phyloP scores from a whole-genome alignment of 2,888 invertebrate genomes.

The Dermolepida albohirtum region DNA sequence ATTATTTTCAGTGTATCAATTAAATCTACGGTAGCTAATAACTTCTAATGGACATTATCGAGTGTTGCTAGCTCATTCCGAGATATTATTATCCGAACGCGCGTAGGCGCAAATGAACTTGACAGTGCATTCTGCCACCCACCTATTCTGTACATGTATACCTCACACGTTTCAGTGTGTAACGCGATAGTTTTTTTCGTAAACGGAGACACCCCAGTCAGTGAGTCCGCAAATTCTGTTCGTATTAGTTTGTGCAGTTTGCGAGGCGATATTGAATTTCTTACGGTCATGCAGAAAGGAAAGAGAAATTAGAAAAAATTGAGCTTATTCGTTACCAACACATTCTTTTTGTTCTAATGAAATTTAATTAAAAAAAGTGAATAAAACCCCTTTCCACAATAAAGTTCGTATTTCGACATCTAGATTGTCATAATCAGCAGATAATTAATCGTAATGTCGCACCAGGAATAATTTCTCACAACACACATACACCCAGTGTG shows the following conservation, averaged over 20 bases:
- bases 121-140: constrained; percentile 21
- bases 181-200: constrained; percentile 19
- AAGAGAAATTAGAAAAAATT: too few species aligned
- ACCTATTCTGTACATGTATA: neutral
- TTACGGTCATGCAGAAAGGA: neutral
- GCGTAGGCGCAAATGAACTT: constrained; percentile 25
- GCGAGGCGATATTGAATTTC: constrained; percentile 12
- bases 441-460: too few species aligned
- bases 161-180: neutral
- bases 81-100: constrained; percentile 11
- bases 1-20: constrained; percentile 23
- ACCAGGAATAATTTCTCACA: too few species aligned
- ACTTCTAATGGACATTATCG: constrained; percentile 30
- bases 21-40: constrained; percentile 8
- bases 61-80: constrained; percentile 23
- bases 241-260: constrained; percentile 8
- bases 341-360: too few species aligned
- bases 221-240: neutral
- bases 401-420: too few species aligned
- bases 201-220: constrained; percentile 12
- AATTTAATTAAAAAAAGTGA: too few species aligned
- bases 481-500: too few species aligned
- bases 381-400: too few species aligned
- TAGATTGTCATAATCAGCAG: too few species aligned
- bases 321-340: too few species aligned